Evolutionary conservation across 2,888 invertebrate species (phyloP).

Genomic region (Cephus spinipes): DNA sequence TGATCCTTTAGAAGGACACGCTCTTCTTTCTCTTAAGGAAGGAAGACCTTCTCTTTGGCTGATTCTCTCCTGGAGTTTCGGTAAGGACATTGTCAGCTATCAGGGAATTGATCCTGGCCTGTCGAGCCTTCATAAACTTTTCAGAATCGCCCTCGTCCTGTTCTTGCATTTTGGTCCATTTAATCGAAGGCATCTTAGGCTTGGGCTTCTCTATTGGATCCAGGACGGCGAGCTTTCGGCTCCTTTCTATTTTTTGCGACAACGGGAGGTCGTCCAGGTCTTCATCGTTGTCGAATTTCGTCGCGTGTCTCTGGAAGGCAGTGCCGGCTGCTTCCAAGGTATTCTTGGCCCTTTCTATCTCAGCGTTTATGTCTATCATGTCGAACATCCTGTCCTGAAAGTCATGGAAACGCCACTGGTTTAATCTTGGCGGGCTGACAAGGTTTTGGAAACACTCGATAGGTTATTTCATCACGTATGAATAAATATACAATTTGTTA

Average conservation of each 20-base stretch:
- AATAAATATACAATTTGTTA: neutral
- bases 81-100: constrained; percentile 42
- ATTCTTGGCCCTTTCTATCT: constrained; percentile 57
- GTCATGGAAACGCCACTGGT: neutral
- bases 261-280: constrained; percentile 37
- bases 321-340: constrained; percentile 56
- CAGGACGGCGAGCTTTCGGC: constrained; percentile 43
- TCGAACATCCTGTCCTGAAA: constrained; percentile 61
- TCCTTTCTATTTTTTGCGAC: constrained; percentile 46
- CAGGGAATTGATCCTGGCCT: constrained; percentile 45
- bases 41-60: constrained; percentile 44
- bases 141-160: constrained; percentile 30
- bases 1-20: constrained; percentile 52
- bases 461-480: neutral
- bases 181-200: constrained; percentile 30
- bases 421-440: neutral
- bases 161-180: constrained; percentile 50
- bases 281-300: constrained; percentile 56
- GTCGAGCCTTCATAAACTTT: constrained; percentile 26
- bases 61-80: constrained; percentile 27
- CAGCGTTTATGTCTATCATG: constrained; percentile 60
- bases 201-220: constrained; percentile 32
- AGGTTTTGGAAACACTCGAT: neutral
- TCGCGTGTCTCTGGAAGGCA: constrained; percentile 57
- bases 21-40: constrained; percentile 57